Conservation (phyloP, 2,113 vertebrate genomes). For the Panthera leo region DNA sequence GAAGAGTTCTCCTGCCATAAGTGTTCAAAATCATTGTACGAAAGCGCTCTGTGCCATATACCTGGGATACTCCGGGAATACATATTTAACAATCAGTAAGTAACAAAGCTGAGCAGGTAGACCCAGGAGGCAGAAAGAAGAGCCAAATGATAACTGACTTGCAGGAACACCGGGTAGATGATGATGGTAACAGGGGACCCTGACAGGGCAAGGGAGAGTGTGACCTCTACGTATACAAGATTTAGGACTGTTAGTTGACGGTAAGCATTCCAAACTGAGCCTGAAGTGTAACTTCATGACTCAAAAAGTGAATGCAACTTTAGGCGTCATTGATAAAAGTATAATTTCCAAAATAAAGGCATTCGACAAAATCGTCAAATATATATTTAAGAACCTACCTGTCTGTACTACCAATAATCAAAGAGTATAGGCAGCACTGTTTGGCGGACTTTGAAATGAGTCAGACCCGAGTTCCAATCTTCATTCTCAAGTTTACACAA, state of each 20-base stretch:
- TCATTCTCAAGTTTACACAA: not conserved
- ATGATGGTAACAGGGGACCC: not conserved
- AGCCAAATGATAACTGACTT: not conserved
- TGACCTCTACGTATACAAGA: fast-evolving
- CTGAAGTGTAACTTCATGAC: not conserved
- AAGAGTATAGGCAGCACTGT: not conserved
- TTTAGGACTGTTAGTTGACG: not conserved
- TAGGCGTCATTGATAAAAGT: not conserved
- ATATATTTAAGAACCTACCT: not conserved
- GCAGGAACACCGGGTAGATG: not conserved
- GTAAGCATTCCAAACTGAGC: not conserved
- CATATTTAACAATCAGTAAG: not conserved
- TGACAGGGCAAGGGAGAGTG: not conserved
- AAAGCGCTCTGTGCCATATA: not conserved
- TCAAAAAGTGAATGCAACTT: not conserved
- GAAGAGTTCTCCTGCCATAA: not conserved
- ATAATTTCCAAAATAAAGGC: constrained; percentile 30
- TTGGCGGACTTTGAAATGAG: not conserved
- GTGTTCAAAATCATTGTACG: not conserved
- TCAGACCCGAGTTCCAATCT: not conserved
- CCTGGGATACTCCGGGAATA: not conserved
- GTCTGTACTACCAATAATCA: not conserved
- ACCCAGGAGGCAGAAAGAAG: not conserved
- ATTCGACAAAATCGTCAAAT: not conserved
- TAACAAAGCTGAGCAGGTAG: not conserved